Percentiles rank a stretch among this genome's conserved stretches.
These are phyloP conservation scores for Verasper variegatus DNA, from an alignment of 2,113 vertebrate genomes.

Conservation along the genomic window DNA sequence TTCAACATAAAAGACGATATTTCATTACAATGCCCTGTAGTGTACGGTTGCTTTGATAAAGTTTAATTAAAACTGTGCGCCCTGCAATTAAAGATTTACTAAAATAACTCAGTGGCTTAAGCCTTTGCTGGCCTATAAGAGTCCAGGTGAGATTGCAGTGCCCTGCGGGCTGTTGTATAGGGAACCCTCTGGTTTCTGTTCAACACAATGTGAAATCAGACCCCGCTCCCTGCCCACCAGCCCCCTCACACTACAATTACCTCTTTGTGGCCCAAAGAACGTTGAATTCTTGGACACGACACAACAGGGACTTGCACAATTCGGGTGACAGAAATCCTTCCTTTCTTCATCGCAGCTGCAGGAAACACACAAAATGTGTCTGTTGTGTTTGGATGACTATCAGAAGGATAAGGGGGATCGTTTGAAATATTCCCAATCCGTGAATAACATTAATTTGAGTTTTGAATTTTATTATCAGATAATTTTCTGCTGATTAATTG, in stretches of 20 bases:
- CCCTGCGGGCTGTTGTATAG: slow-evolving; percentile 59
- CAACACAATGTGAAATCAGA: slow-evolving; percentile 79
- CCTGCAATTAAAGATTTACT: slow-evolving; percentile 47
- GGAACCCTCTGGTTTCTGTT: slow-evolving; percentile 66
- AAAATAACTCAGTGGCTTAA: slow-evolving; percentile 61
- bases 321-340: slow-evolving; percentile 60
- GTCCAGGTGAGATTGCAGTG: slow-evolving; percentile 55
- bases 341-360: slow-evolving; percentile 22
- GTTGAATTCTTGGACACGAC: slow-evolving; percentile 69
- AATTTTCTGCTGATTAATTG: background rate
- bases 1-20: slow-evolving; percentile 21
- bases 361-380: background rate
- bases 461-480: background rate
- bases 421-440: slow-evolving; percentile 1
- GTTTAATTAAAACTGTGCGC: slow-evolving; percentile 25
- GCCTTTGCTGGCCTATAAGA: slow-evolving; percentile 15
- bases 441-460: background rate
- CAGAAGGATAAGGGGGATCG: background rate
- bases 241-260: slow-evolving; percentile 70
- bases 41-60: slow-evolving; percentile 18
- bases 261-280: slow-evolving; percentile 75
- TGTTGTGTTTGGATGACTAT: background rate
- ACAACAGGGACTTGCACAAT: slow-evolving; percentile 63
- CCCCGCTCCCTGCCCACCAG: slow-evolving; percentile 57
- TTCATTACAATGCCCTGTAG: slow-evolving; percentile 2